Conservation (phyloP, 2,113 vertebrate species). For the Seriola rivoliana region DNA sequence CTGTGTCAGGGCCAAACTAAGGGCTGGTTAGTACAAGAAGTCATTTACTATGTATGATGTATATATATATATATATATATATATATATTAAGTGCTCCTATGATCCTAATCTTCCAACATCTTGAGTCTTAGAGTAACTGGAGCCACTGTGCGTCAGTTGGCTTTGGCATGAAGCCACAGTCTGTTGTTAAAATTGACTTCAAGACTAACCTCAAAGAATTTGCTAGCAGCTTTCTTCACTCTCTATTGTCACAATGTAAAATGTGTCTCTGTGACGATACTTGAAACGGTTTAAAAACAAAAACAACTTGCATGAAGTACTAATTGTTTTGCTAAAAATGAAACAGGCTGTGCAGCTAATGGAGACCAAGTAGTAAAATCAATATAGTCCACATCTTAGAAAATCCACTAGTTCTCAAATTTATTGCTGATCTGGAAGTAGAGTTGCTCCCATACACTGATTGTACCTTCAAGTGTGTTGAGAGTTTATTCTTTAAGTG, state of each 20-base stretch:
- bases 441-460: neutral
- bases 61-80: too few relatives aligned
- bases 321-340: neutral
- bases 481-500: conserved; percentile 40
- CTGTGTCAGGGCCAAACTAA: too few relatives aligned
- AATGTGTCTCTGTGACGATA: neutral
- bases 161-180: neutral
- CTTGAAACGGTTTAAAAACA: neutral
- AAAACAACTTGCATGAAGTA: neutral
- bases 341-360: neutral
- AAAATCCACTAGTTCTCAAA: neutral
- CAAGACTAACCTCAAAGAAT: neutral
- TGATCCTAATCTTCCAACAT: neutral
- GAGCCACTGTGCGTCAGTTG: neutral
- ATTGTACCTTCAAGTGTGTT: neutral
- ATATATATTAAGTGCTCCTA: neutral
- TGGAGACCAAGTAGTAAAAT: neutral
- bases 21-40: too few relatives aligned
- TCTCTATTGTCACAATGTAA: neutral
- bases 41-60: neutral
- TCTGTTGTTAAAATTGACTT: neutral
- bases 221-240: neutral
- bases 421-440: neutral
- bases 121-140: neutral
- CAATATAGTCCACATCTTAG: neutral